A percentile compares a stretch with the other conserved stretches of the same genome.
These are phyloP conservation scores for Halcyon smyrnensis DNA, from an alignment of 2,797 vertebrate genomes.

Conservation along the genomic window DNA sequence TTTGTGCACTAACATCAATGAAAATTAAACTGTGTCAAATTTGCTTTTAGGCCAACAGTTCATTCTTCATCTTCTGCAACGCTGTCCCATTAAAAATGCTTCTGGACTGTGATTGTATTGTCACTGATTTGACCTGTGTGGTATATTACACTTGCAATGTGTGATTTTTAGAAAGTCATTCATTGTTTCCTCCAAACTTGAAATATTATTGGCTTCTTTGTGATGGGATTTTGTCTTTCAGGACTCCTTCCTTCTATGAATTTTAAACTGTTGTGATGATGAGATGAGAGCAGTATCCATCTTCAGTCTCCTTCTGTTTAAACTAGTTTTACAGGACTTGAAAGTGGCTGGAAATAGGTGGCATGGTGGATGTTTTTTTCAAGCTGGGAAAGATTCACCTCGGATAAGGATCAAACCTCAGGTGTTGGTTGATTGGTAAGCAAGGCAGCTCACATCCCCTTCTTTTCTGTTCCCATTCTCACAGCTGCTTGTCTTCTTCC, in stretches of 20 bases:
- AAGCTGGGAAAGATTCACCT: background rate
- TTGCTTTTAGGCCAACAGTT: background rate
- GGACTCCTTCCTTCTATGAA: background rate
- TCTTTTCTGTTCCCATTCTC: background rate
- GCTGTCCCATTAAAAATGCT: background rate
- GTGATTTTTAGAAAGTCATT: background rate
- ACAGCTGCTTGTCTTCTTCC: background rate
- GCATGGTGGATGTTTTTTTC: background rate
- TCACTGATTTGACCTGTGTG: background rate
- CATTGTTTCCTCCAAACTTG: background rate
- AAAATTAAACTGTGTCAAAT: background rate
- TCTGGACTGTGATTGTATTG: background rate
- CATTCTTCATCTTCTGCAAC: background rate
- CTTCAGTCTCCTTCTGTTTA: background rate
- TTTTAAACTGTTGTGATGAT: background rate
- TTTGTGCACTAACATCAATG: rapidly evolving
- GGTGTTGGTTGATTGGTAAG: background rate
- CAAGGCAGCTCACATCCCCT: background rate
- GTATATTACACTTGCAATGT: background rate
- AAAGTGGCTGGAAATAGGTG: background rate
- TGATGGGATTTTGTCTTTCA: background rate
- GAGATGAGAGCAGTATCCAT: background rate
- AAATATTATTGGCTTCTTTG: background rate
- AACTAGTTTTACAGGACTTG: background rate
- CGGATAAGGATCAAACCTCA: background rate